phyloP scores from a whole-genome alignment of 2,888 invertebrate species.

The Nymphalis c-album region DNA sequence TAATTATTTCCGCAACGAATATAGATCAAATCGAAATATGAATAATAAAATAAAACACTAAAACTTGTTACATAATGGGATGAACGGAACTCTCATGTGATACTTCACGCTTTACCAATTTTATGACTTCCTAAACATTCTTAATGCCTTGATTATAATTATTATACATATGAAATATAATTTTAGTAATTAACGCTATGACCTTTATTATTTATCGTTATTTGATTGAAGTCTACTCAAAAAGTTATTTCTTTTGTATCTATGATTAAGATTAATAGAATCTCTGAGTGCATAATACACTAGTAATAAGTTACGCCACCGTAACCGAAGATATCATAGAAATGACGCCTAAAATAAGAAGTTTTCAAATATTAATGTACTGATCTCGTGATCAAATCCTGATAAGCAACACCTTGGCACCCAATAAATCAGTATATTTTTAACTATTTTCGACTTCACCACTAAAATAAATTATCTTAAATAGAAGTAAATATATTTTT shows the following conservation, averaged over 20 bases:
- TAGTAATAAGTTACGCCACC: background rate
- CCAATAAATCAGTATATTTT: no score
- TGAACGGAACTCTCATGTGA: slow-evolving; percentile 2
- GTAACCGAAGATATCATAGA: background rate
- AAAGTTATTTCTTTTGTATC: slow-evolving; percentile 20
- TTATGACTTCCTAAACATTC: slow-evolving; percentile 22
- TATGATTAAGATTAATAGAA: slow-evolving; percentile 29
- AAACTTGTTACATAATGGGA: background rate
- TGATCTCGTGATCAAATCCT: no score
- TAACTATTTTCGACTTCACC: no score
- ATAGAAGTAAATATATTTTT: background rate
- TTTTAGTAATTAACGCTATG: slow-evolving; percentile 29
- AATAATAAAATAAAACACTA: background rate
- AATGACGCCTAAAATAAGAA: background rate
- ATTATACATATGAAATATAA: slow-evolving; percentile 20
- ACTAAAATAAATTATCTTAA: no score
- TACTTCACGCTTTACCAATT: slow-evolving; percentile 17
- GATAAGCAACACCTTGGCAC: no score
- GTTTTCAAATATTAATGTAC: no score
- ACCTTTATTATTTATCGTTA: slow-evolving; percentile 26
- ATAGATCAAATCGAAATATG: no score
- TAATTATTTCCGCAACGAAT: no score
- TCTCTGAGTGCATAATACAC: background rate
- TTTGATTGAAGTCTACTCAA: slow-evolving; percentile 18
- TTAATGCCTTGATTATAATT: slow-evolving; percentile 21